These are phyloP conservation scores for Drosophila malerkotliana DNA, from an alignment of 1,140 invertebrate species.

Conservation along the genomic window DNA sequence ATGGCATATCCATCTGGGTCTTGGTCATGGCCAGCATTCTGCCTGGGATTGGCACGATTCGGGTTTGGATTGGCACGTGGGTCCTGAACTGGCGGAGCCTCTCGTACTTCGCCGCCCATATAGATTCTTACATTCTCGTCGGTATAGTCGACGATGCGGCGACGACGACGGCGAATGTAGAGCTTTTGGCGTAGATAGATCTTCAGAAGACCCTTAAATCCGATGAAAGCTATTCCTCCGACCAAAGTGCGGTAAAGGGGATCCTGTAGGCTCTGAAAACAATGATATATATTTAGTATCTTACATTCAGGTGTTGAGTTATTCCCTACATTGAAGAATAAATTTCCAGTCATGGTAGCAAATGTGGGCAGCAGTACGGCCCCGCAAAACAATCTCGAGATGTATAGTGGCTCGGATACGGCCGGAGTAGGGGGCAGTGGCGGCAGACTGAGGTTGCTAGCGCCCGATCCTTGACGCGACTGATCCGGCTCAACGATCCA, in stretches of 20 bases:
- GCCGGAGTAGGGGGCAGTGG: conserved; percentile 84
- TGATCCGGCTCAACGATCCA: conserved; percentile 10
- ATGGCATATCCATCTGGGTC: not conserved
- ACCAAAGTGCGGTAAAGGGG: conserved; percentile 95
- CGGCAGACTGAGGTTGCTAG: conserved; percentile 53
- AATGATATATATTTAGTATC: not conserved
- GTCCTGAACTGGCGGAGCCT: conserved; percentile 4
- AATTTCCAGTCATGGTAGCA: conserved; percentile 94
- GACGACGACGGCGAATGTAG: conserved; percentile 90
- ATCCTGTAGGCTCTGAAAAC: conserved; percentile 87
- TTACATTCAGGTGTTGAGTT: not conserved
- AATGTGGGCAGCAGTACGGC: conserved; percentile 96
- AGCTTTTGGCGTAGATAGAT: conserved; percentile 98
- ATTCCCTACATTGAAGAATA: conserved; percentile 88
- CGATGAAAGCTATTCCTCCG: conserved; percentile 95
- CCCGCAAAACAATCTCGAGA: conserved; percentile 92
- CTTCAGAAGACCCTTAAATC: conserved; percentile 96
- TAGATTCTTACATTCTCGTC: conserved; percentile 86
- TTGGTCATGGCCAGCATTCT: conserved; percentile 28
- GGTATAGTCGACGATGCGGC: conserved; percentile 93
- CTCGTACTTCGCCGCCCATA: not conserved
- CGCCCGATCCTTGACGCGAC: not conserved
- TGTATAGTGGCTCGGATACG: conserved; percentile 90
- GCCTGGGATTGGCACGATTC: not conserved
- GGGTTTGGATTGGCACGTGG: not conserved